Conservation (phyloP, 1,140 invertebrate species). For the Neodiprion lecontei region DNA sequence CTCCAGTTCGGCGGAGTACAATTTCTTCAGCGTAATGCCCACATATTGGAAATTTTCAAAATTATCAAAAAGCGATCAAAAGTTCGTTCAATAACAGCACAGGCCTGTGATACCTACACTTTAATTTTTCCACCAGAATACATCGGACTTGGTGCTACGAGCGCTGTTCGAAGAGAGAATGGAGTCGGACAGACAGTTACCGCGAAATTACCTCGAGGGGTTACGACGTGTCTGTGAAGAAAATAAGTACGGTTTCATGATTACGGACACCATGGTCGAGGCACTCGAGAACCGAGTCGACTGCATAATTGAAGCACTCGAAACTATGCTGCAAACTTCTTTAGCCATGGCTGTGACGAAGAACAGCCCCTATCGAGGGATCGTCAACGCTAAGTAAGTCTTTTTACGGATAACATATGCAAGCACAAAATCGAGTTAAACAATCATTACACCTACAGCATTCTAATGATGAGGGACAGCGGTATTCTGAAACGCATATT, state of each 20-base stretch:
- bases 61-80: neutral
- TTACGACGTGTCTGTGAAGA: slow-evolving; percentile 45
- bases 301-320: slow-evolving; percentile 51
- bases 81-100: slow-evolving; percentile 8
- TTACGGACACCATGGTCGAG: slow-evolving; percentile 48
- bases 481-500: slow-evolving; percentile 55
- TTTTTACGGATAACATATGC: neutral
- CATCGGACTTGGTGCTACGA: slow-evolving; percentile 42
- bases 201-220: slow-evolving; percentile 51
- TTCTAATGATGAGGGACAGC: slow-evolving; percentile 51
- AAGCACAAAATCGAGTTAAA: too few species aligned
- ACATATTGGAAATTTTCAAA: slow-evolving; percentile 10
- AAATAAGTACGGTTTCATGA: slow-evolving; percentile 55
- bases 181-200: slow-evolving; percentile 37
- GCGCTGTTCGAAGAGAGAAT: slow-evolving; percentile 46
- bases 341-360: slow-evolving; percentile 49
- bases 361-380: slow-evolving; percentile 49
- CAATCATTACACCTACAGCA: slow-evolving; percentile 32
- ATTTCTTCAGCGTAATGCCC: slow-evolving; percentile 49
- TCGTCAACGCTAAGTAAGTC: slow-evolving; percentile 52
- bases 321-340: slow-evolving; percentile 52
- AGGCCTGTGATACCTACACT: neutral
- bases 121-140: slow-evolving; percentile 38
- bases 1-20: slow-evolving; percentile 49
- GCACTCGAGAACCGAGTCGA: slow-evolving; percentile 44